Evolutionary conservation across 2,888 invertebrate species (phyloP).

Genomic region (Kryphioiulus occultus): DNA sequence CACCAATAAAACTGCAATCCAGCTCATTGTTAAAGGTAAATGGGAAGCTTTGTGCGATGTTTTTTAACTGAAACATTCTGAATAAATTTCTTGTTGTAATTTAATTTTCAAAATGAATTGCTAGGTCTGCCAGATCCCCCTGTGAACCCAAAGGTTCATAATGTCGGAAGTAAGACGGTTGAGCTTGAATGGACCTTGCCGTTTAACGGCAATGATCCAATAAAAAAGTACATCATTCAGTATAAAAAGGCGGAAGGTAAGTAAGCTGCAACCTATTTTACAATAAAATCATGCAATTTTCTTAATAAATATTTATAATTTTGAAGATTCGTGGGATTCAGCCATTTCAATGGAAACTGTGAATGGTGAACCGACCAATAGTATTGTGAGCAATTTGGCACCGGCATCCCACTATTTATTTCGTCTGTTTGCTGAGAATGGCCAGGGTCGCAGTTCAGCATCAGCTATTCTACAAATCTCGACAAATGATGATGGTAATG

Average conservation of each 20-base stretch:
- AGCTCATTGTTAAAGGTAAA: constrained; percentile 49
- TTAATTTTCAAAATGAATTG: too few relatives aligned
- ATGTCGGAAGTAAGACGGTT: constrained; percentile 46
- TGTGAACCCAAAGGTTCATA: neutral
- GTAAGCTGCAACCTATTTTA: too few relatives aligned
- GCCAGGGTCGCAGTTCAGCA: constrained; percentile 53
- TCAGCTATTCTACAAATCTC: constrained; percentile 60
- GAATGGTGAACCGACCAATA: constrained; percentile 47
- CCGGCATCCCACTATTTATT: constrained; percentile 50
- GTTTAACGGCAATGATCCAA: constrained; percentile 49
- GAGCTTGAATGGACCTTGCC: constrained; percentile 47
- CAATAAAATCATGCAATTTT: too few relatives aligned
- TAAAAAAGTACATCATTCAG: constrained; percentile 52
- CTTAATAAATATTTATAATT: too few relatives aligned
- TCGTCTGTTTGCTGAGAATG: constrained; percentile 47
- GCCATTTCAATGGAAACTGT: constrained; percentile 49
- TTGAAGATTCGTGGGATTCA: constrained; percentile 48
- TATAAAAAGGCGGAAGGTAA: constrained; percentile 51
- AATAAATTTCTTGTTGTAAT: too few relatives aligned
- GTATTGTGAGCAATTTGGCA: constrained; percentile 48
- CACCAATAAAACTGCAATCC: constrained; percentile 45
- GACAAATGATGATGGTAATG: constrained; percentile 57
- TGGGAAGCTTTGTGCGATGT: too few relatives aligned
- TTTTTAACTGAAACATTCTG: too few relatives aligned
- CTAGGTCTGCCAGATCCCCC: constrained; percentile 48